A percentile compares a stretch with the other conserved stretches of the same genome.
Conservation (phyloP, 2,113 vertebrate genomes). For the Strix uralensis region DNA sequence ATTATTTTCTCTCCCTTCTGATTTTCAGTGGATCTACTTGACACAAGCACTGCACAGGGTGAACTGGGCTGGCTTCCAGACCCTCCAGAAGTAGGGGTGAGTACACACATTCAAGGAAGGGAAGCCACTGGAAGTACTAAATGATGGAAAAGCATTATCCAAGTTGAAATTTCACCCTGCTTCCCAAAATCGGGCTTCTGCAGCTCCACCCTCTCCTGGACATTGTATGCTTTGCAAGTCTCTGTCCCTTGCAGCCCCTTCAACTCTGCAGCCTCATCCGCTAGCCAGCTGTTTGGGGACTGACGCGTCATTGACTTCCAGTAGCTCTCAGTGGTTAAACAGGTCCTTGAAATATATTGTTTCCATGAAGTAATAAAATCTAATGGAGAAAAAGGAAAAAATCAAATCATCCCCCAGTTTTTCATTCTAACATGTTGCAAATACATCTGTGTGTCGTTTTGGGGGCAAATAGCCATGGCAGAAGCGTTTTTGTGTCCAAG, state of each 20-base stretch:
- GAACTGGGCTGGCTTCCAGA: constrained; percentile 79
- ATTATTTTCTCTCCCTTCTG: not conserved
- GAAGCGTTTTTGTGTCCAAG: not conserved
- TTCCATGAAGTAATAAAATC: not conserved
- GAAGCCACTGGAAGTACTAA: not conserved
- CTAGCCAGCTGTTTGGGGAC: not conserved
- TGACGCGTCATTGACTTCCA: not conserved
- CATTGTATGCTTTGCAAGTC: not conserved
- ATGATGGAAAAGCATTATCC: not conserved
- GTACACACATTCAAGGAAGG: not conserved
- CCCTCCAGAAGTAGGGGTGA: constrained; percentile 78
- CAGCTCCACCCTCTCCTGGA: not conserved
- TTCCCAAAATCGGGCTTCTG: not conserved
- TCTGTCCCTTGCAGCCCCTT: not conserved
- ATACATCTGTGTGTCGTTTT: not conserved
- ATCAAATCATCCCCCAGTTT: not conserved
- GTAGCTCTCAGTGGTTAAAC: not conserved
- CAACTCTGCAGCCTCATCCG: not conserved
- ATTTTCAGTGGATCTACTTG: constrained; percentile 73
- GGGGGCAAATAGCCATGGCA: not conserved
- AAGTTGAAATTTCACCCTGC: not conserved
- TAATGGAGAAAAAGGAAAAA: not conserved
- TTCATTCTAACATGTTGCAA: not conserved
- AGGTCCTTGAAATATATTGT: not conserved
- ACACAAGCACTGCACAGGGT: constrained; percentile 74